A percentile compares a stretch with the other conserved stretches of the same genome.
Conservation (phyloP, 2,113 vertebrate species). For the Antechinus stuartii region DNA sequence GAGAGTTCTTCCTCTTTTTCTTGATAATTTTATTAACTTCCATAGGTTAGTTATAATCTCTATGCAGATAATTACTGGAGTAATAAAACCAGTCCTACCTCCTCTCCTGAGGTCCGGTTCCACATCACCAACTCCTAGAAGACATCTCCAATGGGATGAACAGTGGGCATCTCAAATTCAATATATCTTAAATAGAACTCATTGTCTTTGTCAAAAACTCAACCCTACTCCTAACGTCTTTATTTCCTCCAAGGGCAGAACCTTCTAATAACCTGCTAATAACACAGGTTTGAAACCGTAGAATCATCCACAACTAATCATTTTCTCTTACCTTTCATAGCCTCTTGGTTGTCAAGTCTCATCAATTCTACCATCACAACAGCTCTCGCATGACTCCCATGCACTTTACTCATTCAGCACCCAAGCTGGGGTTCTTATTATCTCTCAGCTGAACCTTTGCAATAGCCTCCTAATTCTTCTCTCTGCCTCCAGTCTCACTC, state of each 20-base stretch:
- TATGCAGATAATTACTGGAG: neutral
- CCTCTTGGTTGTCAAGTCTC: neutral
- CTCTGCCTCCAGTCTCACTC: neutral
- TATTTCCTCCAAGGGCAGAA: neutral
- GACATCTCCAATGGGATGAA: neutral
- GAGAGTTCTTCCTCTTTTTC: neutral
- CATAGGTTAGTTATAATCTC: neutral
- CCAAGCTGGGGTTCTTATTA: neutral
- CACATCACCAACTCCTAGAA: neutral
- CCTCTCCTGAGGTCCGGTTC: neutral
- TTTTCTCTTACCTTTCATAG: neutral
- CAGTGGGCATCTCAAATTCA: neutral
- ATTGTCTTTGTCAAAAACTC: neutral
- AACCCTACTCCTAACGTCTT: neutral
- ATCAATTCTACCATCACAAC: neutral
- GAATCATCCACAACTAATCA: neutral
- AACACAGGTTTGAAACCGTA: neutral
- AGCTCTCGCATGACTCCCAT: neutral
- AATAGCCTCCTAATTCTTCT: neutral
- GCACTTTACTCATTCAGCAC: neutral
- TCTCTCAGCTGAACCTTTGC: neutral
- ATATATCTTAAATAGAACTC: neutral
- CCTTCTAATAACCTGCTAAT: neutral
- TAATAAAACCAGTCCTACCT: neutral
- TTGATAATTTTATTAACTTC: neutral